Evolutionary conservation across 2,113 vertebrate species (phyloP).

Genomic region (Probosciger aterrimus): DNA sequence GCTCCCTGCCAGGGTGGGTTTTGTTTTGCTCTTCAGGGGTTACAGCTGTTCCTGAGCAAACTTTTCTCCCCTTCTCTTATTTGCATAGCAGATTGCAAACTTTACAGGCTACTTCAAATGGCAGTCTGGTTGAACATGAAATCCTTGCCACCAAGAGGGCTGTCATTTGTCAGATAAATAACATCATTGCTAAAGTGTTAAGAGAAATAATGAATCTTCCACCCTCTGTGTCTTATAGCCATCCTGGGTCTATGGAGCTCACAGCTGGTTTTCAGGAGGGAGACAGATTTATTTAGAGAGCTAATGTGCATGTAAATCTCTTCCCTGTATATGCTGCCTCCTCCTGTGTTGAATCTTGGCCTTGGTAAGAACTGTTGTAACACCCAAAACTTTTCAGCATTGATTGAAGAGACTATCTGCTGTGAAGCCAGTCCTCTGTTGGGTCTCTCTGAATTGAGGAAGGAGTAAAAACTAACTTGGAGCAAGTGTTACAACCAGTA

Average conservation of each 20-base stretch:
- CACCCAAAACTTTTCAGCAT: not conserved
- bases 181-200: not conserved
- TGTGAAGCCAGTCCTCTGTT: not conserved
- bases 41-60: slow-evolving; percentile 13
- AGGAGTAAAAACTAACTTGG: not conserved
- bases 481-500: not conserved
- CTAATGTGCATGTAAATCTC: not conserved
- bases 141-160: not conserved
- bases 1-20: not conserved
- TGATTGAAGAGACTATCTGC: not conserved
- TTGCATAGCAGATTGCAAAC: not conserved
- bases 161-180: not conserved
- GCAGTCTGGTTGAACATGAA: not conserved
- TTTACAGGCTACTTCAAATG: not conserved
- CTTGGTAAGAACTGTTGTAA: not conserved
- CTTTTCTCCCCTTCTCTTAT: not conserved
- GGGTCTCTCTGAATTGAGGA: not conserved
- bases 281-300: not conserved
- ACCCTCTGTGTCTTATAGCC: not conserved
- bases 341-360: not conserved
- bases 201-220: slow-evolving; percentile 19
- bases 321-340: not conserved
- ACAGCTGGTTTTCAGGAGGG: not conserved
- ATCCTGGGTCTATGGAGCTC: not conserved
- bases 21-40: not conserved